Conservation (phyloP, 2,888 invertebrate species). For the Beris chalybata region DNA sequence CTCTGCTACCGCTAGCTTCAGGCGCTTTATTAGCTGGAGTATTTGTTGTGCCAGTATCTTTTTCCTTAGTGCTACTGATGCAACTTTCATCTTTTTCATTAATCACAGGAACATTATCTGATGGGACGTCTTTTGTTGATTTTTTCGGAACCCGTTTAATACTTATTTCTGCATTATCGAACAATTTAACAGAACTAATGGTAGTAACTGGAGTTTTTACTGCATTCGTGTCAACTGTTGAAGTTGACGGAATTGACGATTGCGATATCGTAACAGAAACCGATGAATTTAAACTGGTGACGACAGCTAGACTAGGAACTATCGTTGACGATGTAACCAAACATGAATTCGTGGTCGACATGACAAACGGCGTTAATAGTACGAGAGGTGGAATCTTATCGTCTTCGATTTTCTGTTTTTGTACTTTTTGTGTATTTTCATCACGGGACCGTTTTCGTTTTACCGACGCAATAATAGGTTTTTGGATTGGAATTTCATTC, state of each 20-base stretch:
- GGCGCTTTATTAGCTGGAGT: background rate
- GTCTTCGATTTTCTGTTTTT: constrained; percentile 19
- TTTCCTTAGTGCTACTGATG: background rate
- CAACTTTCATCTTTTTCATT: background rate
- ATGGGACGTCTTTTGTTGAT: background rate
- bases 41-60: background rate
- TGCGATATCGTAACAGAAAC: constrained; percentile 23
- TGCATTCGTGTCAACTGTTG: background rate
- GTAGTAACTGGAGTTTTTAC: background rate
- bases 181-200: background rate
- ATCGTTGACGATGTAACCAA: background rate
- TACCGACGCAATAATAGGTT: constrained; percentile 14
- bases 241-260: constrained; percentile 18
- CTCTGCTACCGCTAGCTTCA: background rate
- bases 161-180: constrained; percentile 21
- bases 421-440: constrained; percentile 4
- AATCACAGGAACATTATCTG: background rate
- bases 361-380: constrained; percentile 14
- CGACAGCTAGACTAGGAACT: background rate
- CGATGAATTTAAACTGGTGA: constrained; percentile 2
- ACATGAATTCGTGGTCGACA: background rate
- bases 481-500: background rate
- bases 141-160: constrained; percentile 14
- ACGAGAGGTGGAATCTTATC: constrained; percentile 18
- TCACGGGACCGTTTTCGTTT: constrained; percentile 34